Conservation (phyloP, 2,113 vertebrate species). For the Bos taurus region DNA sequence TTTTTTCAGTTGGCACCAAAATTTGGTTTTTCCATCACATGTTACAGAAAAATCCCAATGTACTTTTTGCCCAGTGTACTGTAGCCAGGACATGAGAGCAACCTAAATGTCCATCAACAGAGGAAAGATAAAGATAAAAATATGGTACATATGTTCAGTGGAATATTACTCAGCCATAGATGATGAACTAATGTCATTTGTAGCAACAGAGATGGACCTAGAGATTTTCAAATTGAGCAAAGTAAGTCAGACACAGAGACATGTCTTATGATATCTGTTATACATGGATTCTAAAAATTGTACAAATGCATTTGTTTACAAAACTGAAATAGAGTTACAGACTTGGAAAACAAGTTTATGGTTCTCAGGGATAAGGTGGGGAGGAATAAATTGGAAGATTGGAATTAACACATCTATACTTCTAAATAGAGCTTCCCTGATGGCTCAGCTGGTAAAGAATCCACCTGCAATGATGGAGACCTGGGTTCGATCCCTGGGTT, state of each 20-base stretch:
- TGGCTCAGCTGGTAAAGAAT: neutral
- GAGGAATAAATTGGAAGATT: neutral
- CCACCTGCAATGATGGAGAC: rapidly evolving
- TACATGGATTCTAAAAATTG: neutral
- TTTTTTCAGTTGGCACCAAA: neutral
- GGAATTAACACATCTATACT: neutral
- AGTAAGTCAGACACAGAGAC: neutral
- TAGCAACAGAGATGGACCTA: neutral
- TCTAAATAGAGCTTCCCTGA: neutral
- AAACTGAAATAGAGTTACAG: neutral
- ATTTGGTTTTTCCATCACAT: neutral
- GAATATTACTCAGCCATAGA: neutral
- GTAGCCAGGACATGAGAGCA: neutral
- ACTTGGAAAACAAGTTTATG: neutral
- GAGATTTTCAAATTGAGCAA: neutral
- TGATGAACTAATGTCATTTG: neutral
- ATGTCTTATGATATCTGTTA: neutral
- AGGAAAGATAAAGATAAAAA: neutral
- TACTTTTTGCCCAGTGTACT: neutral
- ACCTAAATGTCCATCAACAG: neutral
- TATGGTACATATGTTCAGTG: neutral
- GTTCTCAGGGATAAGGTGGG: neutral
- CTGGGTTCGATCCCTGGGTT: neutral
- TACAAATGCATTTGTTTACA: neutral
- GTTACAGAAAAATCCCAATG: neutral